phyloP scores from a whole-genome alignment of 2,888 invertebrate species.

The Phyto melanocephala region DNA sequence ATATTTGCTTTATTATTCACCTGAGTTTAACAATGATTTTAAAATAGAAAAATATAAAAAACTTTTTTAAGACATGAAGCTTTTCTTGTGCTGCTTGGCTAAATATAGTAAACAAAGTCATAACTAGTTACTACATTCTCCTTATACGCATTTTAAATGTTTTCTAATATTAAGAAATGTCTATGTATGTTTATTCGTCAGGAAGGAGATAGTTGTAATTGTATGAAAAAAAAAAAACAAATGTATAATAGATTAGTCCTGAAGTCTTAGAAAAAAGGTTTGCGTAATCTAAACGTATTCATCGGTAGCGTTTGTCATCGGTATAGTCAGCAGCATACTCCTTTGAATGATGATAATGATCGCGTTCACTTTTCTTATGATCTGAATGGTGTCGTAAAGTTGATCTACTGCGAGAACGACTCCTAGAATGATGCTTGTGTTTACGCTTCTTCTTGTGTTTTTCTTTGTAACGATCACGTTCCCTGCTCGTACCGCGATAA shows the following conservation, averaged over 20 bases:
- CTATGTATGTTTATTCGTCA: neutral
- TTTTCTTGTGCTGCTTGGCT: conserved; percentile 50
- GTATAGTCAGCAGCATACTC: conserved; percentile 65
- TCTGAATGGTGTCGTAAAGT: conserved; percentile 61
- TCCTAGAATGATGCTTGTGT: conserved; percentile 74
- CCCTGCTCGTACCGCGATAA: conserved; percentile 68
- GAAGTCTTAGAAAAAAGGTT: neutral
- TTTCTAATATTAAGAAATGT: neutral
- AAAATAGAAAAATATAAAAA: conserved; percentile 22
- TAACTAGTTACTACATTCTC: neutral
- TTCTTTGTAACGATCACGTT: conserved; percentile 71
- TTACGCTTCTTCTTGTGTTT: conserved; percentile 77
- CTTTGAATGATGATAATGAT: conserved; percentile 64
- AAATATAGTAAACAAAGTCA: conserved; percentile 10
- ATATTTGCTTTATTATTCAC: conserved; percentile 46
- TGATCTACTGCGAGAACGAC: conserved; percentile 72
- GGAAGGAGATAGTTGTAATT: conserved; percentile 17
- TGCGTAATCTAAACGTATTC: conserved; percentile 38
- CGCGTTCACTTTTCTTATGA: conserved; percentile 54
- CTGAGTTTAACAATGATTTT: conserved; percentile 66
- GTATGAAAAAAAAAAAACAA: neutral
- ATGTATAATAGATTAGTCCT: neutral
- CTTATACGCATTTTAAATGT: conserved; percentile 13
- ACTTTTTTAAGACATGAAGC: conserved; percentile 6
- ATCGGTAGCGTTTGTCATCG: conserved; percentile 72